Base-by-base conservation (phyloP, 23 tunicate species). In the Trididemnum clinides region DNA sequence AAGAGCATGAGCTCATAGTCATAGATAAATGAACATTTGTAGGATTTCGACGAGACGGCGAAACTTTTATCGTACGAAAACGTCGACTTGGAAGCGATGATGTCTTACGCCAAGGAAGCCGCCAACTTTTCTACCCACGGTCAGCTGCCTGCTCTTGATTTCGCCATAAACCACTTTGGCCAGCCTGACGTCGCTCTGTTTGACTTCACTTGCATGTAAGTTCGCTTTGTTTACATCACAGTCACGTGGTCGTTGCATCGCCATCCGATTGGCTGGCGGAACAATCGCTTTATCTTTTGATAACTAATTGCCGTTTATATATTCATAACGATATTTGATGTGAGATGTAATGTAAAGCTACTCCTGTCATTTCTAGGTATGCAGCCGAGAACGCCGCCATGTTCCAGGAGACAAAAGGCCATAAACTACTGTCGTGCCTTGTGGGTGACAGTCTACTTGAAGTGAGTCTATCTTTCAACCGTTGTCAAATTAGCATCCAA, bases 201-300 rank as follows among this genome's bases (percentile, higher is more conserved):
- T 54, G 99, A 97, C 85, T 97, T 97, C 76, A 97, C 99, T 18
- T 77, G 94, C 88, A 94, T 94, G 98, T 84, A 65, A 69, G 94
- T 82, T n/a, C n/a, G n/a, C n/a, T n/a, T n/a, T n/a, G n/a, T n/a
- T n/a, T n/a, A n/a, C n/a, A n/a, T n/a, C n/a, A n/a, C n/a, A 30
- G 29, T 2, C 66, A 59, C 66, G 25, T 76, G 58, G 15, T n/a
- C 18, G 21, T 34, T 33, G 15, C 19, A 15, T 50, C 19, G n/a
- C n/a, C n/a, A n/a, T n/a, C n/a, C n/a, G n/a, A n/a, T n/a, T n/a
- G n/a, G n/a, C n/a, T n/a, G n/a, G n/a, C n/a, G n/a, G n/a, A n/a
- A n/a, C n/a, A n/a, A n/a, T n/a, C n/a, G n/a, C n/a, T n/a, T n/a
- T n/a, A n/a, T n/a, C n/a, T n/a, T n/a, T n/a, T n/a, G n/a, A n/a